Percentiles rank a stretch among this genome's conserved stretches.
Evolutionary conservation across 2,113 vertebrate genomes (phyloP).

Genomic region (Heterocephalus glaber): DNA sequence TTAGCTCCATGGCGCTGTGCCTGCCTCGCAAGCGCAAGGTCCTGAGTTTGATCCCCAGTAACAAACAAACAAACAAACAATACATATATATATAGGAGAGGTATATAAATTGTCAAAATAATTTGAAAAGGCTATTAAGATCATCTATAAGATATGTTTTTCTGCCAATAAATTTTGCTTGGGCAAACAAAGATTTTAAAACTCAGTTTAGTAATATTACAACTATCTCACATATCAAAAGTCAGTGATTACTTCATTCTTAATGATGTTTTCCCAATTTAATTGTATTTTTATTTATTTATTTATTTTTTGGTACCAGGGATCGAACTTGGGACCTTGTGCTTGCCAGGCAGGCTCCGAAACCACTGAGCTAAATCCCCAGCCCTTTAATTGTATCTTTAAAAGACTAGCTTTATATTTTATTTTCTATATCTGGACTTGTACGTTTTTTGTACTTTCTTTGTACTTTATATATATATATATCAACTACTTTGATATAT

Average conservation of each 20-base stretch:
- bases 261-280: neutral
- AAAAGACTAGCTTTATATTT: neutral
- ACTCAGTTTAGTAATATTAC: neutral
- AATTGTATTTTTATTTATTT: neutral
- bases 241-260: neutral
- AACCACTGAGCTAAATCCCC: too few species aligned
- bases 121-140: neutral
- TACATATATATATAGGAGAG: too few species aligned
- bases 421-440: neutral
- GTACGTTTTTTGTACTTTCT: constrained; percentile 6
- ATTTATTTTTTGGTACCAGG: too few species aligned
- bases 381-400: neutral
- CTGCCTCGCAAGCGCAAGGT: too few species aligned
- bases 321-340: too few species aligned
- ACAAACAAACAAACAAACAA: too few species aligned
- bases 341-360: too few species aligned
- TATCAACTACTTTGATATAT: neutral
- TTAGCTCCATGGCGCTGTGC: too few species aligned
- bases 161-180: neutral
- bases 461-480: too few species aligned
- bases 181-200: constrained; percentile 5
- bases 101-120: neutral
- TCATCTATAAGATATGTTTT: neutral
- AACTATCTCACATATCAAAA: neutral
- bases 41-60: too few species aligned